A percentile compares a stretch with the other conserved stretches of the same genome.
Evolutionary conservation across 2,888 invertebrate genomes (phyloP).

Genomic region (Drosophila barbarae): DNA sequence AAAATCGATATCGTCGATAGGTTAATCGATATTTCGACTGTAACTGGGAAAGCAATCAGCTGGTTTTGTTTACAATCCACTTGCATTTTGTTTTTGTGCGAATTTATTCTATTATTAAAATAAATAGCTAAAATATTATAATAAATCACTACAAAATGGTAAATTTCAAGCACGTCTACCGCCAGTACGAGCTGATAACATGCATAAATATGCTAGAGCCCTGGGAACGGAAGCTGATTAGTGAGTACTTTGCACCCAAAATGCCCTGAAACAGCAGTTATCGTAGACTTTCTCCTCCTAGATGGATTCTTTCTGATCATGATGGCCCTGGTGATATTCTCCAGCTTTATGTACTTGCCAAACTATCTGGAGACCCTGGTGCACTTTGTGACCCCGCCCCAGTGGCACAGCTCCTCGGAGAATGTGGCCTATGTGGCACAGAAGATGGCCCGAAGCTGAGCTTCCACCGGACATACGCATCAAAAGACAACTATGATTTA

Average conservation of each 20-base stretch:
- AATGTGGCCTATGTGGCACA: slow-evolving; percentile 59
- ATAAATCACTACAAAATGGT: slow-evolving; percentile 37
- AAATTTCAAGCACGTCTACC: slow-evolving; percentile 72
- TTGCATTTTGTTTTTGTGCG: slow-evolving; percentile 9
- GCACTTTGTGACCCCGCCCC: slow-evolving; percentile 72
- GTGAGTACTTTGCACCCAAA: slow-evolving; percentile 60
- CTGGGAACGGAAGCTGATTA: slow-evolving; percentile 80
- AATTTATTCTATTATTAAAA: not conserved
- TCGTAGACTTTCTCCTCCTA: slow-evolving; percentile 39
- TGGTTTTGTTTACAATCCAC: slow-evolving; percentile 26
- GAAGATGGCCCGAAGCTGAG: slow-evolving; percentile 67
- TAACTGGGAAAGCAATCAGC: not conserved
- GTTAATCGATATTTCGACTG: too few species aligned
- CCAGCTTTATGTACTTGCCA: slow-evolving; percentile 82
- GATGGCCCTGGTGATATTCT: slow-evolving; percentile 81
- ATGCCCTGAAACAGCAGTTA: not conserved
- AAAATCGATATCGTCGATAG: too few species aligned
- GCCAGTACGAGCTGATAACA: slow-evolving; percentile 80
- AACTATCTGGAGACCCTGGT: slow-evolving; percentile 80
- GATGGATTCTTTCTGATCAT: slow-evolving; percentile 81
- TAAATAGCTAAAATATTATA: slow-evolving; percentile 4
- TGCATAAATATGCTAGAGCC: slow-evolving; percentile 81
- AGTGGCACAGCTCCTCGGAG: slow-evolving; percentile 33
- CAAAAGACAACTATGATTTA: slow-evolving; percentile 47
- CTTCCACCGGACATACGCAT: not conserved